phyloP scores from a whole-genome alignment of 2,113 vertebrate genomes.

The Hemiscyllium ocellatum region DNA sequence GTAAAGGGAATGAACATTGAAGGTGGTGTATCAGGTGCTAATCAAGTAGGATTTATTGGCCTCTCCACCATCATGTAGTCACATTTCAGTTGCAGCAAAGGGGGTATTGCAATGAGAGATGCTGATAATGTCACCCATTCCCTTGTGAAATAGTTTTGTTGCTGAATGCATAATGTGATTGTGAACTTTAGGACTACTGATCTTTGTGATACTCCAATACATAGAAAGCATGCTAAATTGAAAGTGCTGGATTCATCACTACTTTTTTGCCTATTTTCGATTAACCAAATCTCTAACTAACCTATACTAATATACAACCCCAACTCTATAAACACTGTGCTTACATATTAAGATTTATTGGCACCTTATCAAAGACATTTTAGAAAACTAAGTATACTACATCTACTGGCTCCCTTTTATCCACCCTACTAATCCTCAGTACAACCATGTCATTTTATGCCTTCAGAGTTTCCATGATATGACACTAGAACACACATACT shows the following conservation, averaged over 20 bases:
- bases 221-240: not conserved
- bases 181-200: not conserved
- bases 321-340: not conserved
- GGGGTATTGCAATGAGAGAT: no score
- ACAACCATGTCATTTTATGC: not conserved
- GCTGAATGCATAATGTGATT: no score
- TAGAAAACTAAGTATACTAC: not conserved
- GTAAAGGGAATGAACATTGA: no score
- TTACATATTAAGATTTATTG: not conserved
- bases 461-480: not conserved
- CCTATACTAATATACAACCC: not conserved
- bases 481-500: not conserved
- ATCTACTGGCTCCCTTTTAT: not conserved
- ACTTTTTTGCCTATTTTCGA: not conserved
- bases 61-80: no score
- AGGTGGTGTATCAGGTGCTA: no score
- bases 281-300: not conserved
- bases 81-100: no score
- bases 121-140: no score
- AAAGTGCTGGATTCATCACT: not conserved
- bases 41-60: no score
- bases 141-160: no score
- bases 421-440: not conserved
- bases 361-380: not conserved
- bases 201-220: not conserved